Base-by-base conservation (phyloP, 2,113 vertebrate species). In the Tachysurus fulvidraco region DNA sequence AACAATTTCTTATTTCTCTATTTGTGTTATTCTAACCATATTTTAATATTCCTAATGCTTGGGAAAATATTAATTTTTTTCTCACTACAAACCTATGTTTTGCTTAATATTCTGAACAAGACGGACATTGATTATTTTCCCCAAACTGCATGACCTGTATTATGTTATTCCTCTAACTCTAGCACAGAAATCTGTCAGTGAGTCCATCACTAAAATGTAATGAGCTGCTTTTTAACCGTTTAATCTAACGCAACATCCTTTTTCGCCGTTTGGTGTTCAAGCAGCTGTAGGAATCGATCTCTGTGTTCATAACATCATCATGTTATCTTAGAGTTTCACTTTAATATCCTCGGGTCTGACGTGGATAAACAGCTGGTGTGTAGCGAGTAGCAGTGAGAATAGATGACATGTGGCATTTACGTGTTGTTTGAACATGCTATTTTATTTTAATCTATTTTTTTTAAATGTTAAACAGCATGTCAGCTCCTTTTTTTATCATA, bases 391-490 rank as follows among this genome's bases (percentile, higher is more conserved):
- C 36, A 36, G 36, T 83, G 67, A 89, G 14, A 87, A 88, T 77
- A 76, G 84, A 60, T 23, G 36, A 36, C 36, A 36, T 76, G 87
- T 83, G 82, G 82, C 67, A 73, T 84, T 87, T 76, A 77, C 64
- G 83, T 89, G 5, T 57, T 60, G 36, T 85, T 52, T 19, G 71
- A 78, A 74, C 19, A 21, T 11, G 23, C 12, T 90, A 86, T 81
- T 84, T 36, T 36, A 36, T 36, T 36, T 36, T 36, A 36, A 36
- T 36, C 36, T 1, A 78, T 73, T 89, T 73, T 78, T 82, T 90
- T 85, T 82, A 89, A 93, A 94, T 92, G 92, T 91, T 92, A 85
- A 92, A 94, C 94, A 95, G 93, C 93, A 88, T 93, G 93, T 92
- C 93, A 93, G 90, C 92, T 92, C 52, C 52, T 92, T 74, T 78